Conservation (phyloP, 1,140 invertebrate genomes). For the Drosophila erecta region DNA sequence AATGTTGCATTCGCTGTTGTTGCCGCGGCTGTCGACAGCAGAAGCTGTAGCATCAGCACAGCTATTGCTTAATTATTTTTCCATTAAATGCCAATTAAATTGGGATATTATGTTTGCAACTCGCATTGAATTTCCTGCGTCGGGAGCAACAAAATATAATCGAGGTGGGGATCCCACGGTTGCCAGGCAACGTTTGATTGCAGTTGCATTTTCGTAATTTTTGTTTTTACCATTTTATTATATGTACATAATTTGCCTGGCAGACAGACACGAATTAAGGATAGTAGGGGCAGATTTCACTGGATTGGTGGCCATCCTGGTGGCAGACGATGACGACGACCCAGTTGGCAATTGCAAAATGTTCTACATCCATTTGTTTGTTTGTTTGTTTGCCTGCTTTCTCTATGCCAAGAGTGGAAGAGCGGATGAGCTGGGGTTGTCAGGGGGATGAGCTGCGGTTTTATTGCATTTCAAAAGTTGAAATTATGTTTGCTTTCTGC, state of each 20-base stretch:
- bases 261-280: constrained; percentile 24
- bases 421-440: constrained; percentile 2
- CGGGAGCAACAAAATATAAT: background rate
- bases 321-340: constrained; percentile 19
- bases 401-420: constrained; percentile 2
- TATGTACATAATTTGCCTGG: constrained; percentile 33
- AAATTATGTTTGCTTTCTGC: constrained; percentile 75
- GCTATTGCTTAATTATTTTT: constrained; percentile 66
- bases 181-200: constrained; percentile 54
- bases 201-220: constrained; percentile 34
- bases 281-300: background rate
- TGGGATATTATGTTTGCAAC: constrained; percentile 43
- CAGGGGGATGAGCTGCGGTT: constrained; percentile 48
- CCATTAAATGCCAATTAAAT: constrained; percentile 72
- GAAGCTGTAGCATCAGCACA: constrained; percentile 15
- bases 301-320: constrained; percentile 4
- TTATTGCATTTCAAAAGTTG: constrained; percentile 67
- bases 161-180: background rate
- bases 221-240: constrained; percentile 26
- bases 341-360: constrained; percentile 54
- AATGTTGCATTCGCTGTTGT: background rate
- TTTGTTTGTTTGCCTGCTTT: constrained; percentile 30
- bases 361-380: constrained; percentile 50
- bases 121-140: constrained; percentile 18
- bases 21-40: constrained; percentile 32